Percentiles rank a stretch among this genome's conserved stretches.
Conservation (phyloP, 2,113 vertebrate genomes). For the Lota lota region DNA sequence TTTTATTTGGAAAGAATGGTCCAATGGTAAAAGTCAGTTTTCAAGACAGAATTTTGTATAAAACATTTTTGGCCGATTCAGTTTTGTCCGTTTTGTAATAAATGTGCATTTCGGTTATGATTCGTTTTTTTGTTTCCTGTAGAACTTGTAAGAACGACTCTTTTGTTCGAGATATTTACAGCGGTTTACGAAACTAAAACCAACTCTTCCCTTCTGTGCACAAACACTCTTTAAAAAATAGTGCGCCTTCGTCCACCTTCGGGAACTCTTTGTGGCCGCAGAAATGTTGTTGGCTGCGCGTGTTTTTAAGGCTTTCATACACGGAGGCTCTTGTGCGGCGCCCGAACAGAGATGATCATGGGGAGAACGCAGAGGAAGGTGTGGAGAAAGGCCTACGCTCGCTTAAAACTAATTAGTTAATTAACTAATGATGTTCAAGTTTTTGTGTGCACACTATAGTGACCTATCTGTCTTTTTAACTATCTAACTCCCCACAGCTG, state of each 20-base stretch:
- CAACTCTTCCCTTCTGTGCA: background rate
- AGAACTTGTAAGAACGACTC: slow-evolving; percentile 21
- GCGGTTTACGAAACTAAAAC: slow-evolving; percentile 23
- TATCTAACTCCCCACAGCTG: too few species aligned
- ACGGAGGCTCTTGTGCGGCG: slow-evolving; percentile 38
- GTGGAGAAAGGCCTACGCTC: slow-evolving; percentile 66
- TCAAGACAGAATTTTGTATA: slow-evolving; percentile 35
- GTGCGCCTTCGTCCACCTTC: slow-evolving; percentile 14
- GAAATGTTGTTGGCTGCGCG: slow-evolving; percentile 15
- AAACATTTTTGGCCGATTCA: slow-evolving; percentile 19
- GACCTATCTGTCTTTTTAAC: too few species aligned
- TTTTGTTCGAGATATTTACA: slow-evolving; percentile 12
- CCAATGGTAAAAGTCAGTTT: slow-evolving; percentile 7
- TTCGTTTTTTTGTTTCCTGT: slow-evolving; percentile 17
- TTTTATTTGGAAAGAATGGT: slow-evolving; percentile 38
- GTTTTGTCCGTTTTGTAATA: slow-evolving; percentile 38
- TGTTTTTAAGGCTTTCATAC: slow-evolving; percentile 23
- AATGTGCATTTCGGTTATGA: slow-evolving; percentile 39
- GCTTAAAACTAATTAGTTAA: too few species aligned
- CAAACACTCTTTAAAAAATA: background rate
- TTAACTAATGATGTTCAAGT: too few species aligned
- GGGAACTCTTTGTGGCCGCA: slow-evolving; percentile 23
- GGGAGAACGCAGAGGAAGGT: slow-evolving; percentile 62
- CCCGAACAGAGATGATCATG: slow-evolving; percentile 55
- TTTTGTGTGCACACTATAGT: too few species aligned